Conservation (phyloP, 2,888 invertebrate species). For the Cepaea hortensis region DNA sequence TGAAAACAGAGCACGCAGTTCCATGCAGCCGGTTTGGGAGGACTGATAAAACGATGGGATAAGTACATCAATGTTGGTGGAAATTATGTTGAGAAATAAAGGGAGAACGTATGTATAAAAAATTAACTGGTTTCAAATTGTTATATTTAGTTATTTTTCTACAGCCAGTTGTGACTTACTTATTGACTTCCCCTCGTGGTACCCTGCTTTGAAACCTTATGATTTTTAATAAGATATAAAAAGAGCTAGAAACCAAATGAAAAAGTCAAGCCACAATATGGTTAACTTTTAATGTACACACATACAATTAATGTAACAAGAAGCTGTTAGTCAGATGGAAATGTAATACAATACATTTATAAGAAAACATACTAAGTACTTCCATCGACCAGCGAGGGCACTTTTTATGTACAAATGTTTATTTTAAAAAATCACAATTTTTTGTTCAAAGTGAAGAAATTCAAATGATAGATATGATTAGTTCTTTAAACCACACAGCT, state of each 20-base stretch:
- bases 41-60: too few species aligned
- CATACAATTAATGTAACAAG: neutral
- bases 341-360: neutral
- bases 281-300: neutral
- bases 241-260: neutral
- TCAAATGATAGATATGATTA: neutral
- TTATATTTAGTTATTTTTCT: too few species aligned
- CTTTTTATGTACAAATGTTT: neutral
- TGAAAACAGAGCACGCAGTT: too few species aligned
- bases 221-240: too few species aligned
- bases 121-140: too few species aligned
- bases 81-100: too few species aligned
- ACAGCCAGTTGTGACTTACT: too few species aligned
- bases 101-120: too few species aligned
- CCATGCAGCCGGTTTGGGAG: too few species aligned
- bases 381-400: constrained; percentile 18
- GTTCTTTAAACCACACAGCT: neutral
- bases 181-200: too few species aligned
- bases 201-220: too few species aligned
- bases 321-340: neutral
- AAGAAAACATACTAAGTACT: neutral
- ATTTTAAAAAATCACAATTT: neutral
- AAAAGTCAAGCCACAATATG: neutral
- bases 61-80: too few species aligned
- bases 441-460: neutral